These are phyloP conservation scores for Canis aureus DNA, from an alignment of 2,113 vertebrate genomes.

Conservation along the genomic window DNA sequence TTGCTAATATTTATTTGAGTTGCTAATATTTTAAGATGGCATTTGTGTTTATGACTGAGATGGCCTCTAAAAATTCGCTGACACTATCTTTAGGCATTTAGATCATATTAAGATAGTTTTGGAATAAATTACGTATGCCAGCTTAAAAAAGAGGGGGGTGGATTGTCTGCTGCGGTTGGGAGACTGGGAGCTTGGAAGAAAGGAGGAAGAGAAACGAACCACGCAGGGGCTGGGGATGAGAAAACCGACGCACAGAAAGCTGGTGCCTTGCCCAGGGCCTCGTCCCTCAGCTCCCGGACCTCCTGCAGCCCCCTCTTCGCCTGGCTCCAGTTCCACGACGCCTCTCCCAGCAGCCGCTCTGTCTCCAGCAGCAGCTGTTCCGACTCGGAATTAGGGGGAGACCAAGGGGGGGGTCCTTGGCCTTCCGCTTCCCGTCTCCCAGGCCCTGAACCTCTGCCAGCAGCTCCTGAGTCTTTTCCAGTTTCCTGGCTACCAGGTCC, in stretches of 20 bases:
- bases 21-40: neutral
- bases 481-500: constrained; percentile 93
- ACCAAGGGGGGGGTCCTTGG: constrained; percentile 82
- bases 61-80: neutral
- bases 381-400: constrained; percentile 76
- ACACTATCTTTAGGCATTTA: neutral
- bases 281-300: constrained; percentile 91
- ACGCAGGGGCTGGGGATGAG: no score
- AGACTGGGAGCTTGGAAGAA: no score
- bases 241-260: no score
- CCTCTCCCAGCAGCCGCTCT: constrained; percentile 93
- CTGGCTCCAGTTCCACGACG: constrained; percentile 91
- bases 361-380: constrained; percentile 91
- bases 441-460: constrained; percentile 91
- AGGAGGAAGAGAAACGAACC: no score
- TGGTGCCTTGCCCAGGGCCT: no score
- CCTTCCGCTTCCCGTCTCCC: constrained; percentile 87
- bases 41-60: neutral
- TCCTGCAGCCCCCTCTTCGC: constrained; percentile 94
- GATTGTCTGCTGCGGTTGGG: no score
- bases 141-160: no score
- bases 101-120: neutral
- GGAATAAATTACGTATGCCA: neutral
- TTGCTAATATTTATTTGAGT: no score
- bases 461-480: constrained; percentile 95